Conservation (phyloP, 2,888 invertebrate genomes). For the Epistrophe grossulariae region DNA sequence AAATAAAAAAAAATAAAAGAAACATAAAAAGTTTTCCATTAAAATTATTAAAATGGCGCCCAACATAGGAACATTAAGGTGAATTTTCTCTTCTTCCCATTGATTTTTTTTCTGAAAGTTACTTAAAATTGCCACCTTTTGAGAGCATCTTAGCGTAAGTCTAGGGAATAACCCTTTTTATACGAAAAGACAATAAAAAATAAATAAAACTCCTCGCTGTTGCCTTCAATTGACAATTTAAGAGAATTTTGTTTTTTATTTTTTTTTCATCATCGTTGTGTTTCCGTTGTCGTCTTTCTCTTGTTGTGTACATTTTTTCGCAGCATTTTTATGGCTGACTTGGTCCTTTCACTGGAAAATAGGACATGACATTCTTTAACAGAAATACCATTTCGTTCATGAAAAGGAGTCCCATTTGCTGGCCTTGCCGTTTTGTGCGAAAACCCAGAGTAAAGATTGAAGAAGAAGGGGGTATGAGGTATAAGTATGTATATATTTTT, state of each 20-base stretch:
- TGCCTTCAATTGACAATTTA: constrained; percentile 54
- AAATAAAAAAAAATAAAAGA: not conserved
- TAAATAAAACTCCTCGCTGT: constrained; percentile 16
- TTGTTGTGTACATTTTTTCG: constrained; percentile 49
- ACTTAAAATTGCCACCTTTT: constrained; percentile 33
- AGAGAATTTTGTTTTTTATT: constrained; percentile 13
- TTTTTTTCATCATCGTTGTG: constrained; percentile 18
- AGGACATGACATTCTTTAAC: constrained; percentile 70
- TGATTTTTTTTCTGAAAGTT: not conserved
- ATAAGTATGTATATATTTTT: constrained; percentile 22
- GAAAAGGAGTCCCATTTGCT: constrained; percentile 50
- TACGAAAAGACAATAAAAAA: constrained; percentile 10
- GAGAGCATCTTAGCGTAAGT: not conserved
- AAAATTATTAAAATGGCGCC: constrained; percentile 27
- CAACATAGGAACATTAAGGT: not conserved
- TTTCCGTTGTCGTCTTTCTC: not conserved
- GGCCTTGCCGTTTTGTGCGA: constrained; percentile 52
- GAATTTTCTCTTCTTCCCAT: not conserved
- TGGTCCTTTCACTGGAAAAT: constrained; percentile 71
- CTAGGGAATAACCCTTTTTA: constrained; percentile 27
- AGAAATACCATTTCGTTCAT: constrained; percentile 66
- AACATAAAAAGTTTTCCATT: not conserved
- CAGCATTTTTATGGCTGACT: constrained; percentile 69
- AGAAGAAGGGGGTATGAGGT: not conserved
- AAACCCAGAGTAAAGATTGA: constrained; percentile 49